Conservation (phyloP, 2,113 vertebrate genomes). For the Elephas maximus region DNA sequence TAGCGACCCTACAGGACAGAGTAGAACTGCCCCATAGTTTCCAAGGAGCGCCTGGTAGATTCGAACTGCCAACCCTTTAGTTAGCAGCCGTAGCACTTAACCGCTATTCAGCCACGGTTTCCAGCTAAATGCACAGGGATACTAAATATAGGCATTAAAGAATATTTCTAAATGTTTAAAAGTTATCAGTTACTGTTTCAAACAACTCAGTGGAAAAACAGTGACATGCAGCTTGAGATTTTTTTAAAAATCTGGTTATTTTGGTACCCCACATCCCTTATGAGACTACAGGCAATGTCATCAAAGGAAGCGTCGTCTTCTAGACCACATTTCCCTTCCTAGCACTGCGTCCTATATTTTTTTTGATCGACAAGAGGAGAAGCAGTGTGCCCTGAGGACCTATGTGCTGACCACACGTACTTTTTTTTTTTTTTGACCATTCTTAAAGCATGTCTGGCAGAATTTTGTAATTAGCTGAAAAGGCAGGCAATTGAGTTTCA, state of each 20-base stretch:
- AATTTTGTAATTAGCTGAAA: constrained; percentile 82
- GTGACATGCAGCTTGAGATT: background rate
- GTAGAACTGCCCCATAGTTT: too few relatives aligned
- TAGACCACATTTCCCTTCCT: background rate
- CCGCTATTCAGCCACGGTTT: too few relatives aligned
- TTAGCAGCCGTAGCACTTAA: too few relatives aligned
- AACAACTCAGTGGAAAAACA: background rate
- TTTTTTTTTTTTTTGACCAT: constrained; percentile 34
- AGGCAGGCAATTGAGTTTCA: constrained; percentile 78
- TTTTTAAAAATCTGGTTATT: background rate
- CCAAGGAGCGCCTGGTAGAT: too few relatives aligned
- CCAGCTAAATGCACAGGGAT: background rate
- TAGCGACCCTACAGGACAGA: too few relatives aligned
- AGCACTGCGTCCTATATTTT: background rate
- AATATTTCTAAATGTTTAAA: constrained; percentile 1
- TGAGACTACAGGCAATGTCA: background rate
- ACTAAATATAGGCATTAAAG: background rate
- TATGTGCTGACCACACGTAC: background rate
- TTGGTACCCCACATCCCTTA: background rate
- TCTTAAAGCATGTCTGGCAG: constrained; percentile 77
- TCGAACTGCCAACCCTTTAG: too few relatives aligned
- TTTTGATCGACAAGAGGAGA: constrained; percentile 40
- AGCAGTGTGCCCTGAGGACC: background rate
- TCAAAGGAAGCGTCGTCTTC: background rate
- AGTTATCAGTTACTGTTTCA: background rate